Evolutionary conservation across 2,797 vertebrate species (phyloP).

Genomic region (Periparus ater): DNA sequence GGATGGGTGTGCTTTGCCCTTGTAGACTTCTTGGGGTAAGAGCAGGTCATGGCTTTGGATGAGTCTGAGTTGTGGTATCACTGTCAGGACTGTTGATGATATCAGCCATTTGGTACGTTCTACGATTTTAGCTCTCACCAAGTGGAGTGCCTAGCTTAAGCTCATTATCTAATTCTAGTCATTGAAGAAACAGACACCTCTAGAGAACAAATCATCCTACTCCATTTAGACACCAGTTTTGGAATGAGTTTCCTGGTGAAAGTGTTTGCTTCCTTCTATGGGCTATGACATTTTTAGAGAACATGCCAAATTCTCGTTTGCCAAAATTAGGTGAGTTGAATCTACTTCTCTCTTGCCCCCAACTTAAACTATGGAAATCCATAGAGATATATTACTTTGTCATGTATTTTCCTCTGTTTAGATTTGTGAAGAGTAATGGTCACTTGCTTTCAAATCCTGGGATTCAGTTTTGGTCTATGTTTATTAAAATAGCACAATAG

Average conservation of each 20-base stretch:
- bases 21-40: neutral
- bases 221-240: neutral
- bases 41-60: neutral
- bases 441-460: neutral
- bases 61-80: neutral
- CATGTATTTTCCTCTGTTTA: neutral
- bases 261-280: neutral
- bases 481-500: neutral
- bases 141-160: neutral
- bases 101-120: neutral
- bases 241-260: neutral
- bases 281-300: neutral
- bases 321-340: neutral
- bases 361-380: neutral
- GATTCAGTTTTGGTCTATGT: neutral
- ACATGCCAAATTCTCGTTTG: neutral
- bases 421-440: neutral
- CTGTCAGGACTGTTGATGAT: neutral
- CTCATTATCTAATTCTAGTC: conserved; percentile 16
- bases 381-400: neutral
- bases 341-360: neutral
- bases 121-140: neutral
- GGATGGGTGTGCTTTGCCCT: neutral
- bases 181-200: neutral
- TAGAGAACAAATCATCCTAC: neutral